Evolutionary conservation across 1,140 invertebrate species (phyloP).

Genomic region (Drosophila baimaii): DNA sequence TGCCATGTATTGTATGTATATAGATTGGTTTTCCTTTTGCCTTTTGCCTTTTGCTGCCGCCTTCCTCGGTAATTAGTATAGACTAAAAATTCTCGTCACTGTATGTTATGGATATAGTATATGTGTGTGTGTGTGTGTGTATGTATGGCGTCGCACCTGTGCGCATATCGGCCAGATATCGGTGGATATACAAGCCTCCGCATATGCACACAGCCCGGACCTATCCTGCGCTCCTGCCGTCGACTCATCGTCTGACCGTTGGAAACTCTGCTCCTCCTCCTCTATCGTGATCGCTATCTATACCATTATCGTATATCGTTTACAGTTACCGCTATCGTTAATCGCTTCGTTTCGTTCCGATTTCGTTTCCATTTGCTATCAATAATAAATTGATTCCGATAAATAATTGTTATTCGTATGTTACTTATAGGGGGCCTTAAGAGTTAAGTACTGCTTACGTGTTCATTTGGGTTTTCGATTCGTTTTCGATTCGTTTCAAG

Average conservation of each 20-base stretch:
- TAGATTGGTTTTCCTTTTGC: conserved; percentile 47
- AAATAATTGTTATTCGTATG: conserved; percentile 63
- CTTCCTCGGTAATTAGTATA: conserved; percentile 51
- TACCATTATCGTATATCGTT: conserved; percentile 11
- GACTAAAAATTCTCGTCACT: conserved; percentile 65
- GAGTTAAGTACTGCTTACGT: conserved; percentile 53
- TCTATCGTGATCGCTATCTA: conserved; percentile 34
- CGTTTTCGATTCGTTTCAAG: conserved; percentile 27
- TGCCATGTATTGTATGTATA: conserved; percentile 74
- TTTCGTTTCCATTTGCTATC: conserved; percentile 37
- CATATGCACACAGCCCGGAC: conserved; percentile 30
- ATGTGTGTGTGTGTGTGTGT: conserved; percentile 42
- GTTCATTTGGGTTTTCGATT: conserved; percentile 20
- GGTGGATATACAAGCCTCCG: conserved; percentile 11
- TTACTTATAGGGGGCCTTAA: conserved; percentile 69
- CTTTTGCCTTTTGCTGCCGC: not conserved
- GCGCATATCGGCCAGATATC: conserved; percentile 24
- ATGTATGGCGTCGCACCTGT: conserved; percentile 32
- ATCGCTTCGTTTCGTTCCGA: conserved; percentile 27
- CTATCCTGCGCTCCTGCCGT: conserved; percentile 51
- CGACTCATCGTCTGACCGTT: conserved; percentile 16
- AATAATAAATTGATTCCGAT: conserved; percentile 66
- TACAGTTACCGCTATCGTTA: conserved; percentile 14
- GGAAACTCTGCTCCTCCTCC: conserved; percentile 19
- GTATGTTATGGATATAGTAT: conserved; percentile 57